Evolutionary conservation across 2,113 vertebrate species (phyloP).

Genomic region (Cinclus mexicanus): DNA sequence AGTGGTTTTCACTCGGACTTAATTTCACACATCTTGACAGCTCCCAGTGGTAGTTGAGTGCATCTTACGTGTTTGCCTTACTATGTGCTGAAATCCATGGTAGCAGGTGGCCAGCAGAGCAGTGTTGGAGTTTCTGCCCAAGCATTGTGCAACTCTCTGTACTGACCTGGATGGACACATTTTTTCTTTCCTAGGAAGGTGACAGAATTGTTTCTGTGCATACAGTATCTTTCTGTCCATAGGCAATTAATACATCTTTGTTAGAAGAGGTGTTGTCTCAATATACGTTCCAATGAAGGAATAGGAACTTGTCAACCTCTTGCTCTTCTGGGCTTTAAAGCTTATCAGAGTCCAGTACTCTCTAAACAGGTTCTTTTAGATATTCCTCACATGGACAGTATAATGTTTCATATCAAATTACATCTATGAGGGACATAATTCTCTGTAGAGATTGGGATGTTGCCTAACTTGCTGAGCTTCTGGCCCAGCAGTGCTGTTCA

Average conservation of each 20-base stretch:
- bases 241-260: background rate
- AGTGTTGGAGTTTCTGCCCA: background rate
- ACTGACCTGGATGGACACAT: background rate
- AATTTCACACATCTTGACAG: background rate
- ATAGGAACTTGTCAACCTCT: background rate
- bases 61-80: background rate
- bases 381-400: background rate
- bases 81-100: background rate
- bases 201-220: background rate
- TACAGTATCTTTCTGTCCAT: background rate
- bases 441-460: background rate
- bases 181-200: background rate
- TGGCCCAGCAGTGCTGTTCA: background rate
- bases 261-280: background rate
- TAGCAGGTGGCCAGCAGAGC: accelerated
- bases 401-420: background rate
- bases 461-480: background rate
- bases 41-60: background rate
- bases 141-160: background rate
- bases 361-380: background rate
- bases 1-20: background rate
- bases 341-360: background rate
- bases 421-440: background rate
- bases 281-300: background rate
- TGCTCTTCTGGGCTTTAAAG: background rate